Percentiles rank a stretch among this genome's conserved stretches.
Conservation (phyloP, 2,797 vertebrate species). For the Mareca strepera region DNA sequence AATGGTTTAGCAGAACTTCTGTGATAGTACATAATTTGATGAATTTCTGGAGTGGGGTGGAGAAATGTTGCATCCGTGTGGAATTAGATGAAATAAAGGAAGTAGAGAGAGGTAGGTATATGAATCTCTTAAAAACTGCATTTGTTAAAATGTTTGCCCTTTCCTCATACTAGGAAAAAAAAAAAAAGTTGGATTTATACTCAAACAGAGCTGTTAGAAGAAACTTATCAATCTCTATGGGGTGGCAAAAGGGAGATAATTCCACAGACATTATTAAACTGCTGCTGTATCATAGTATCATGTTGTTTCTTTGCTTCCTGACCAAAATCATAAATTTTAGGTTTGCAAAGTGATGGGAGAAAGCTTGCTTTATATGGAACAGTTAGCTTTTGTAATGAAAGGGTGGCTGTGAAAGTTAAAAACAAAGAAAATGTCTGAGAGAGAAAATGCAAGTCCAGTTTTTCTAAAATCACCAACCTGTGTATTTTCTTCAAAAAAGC, state of each 20-base stretch:
- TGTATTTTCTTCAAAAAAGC: slow-evolving; percentile 35
- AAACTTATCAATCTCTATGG: fast-evolving
- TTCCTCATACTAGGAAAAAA: neutral
- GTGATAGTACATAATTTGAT: neutral
- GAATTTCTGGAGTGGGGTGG: neutral
- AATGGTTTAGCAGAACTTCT: neutral
- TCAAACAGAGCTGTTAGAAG: neutral
- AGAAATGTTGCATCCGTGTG: neutral
- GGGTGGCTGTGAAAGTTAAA: neutral
- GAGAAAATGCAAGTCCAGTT: neutral
- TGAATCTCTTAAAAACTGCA: neutral
- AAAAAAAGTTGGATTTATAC: neutral
- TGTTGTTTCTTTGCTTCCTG: neutral
- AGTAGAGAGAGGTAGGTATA: neutral
- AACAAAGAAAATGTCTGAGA: neutral
- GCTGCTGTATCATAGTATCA: neutral
- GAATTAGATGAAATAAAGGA: neutral
- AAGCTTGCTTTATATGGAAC: neutral
- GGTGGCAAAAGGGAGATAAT: neutral
- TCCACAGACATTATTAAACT: neutral
- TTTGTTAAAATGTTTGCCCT: neutral
- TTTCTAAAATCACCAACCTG: neutral
- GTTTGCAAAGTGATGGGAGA: neutral
- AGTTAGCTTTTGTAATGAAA: neutral
- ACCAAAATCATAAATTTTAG: neutral